Conservation (phyloP, 2,797 vertebrate species). For the Oreortyx pictus region DNA sequence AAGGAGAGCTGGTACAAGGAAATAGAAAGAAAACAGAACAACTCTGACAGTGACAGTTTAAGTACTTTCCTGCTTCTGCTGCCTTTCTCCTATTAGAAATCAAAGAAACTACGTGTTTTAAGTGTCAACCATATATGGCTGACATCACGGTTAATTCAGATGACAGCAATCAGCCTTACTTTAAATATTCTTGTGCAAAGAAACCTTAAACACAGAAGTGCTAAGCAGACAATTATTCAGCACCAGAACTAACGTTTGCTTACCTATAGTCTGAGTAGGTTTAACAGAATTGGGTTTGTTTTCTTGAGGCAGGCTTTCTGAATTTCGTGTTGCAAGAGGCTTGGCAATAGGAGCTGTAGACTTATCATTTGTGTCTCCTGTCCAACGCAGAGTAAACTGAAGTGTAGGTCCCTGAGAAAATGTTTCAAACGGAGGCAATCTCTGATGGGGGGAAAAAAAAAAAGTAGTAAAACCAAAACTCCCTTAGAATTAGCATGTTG, state of each 20-base stretch:
- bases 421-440: slow-evolving; percentile 98
- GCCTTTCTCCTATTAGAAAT: neutral
- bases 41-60: neutral
- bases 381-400: slow-evolving; percentile 98
- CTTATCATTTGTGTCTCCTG: slow-evolving; percentile 91
- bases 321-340: slow-evolving; percentile 96
- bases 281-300: slow-evolving; percentile 92
- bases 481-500: neutral
- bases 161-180: neutral
- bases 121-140: neutral
- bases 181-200: neutral
- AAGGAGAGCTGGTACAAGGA: neutral
- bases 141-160: too few species aligned
- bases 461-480: neutral
- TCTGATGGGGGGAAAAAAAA: slow-evolving; percentile 76
- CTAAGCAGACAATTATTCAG: neutral
- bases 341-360: slow-evolving; percentile 95
- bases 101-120: neutral
- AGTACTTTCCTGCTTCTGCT: neutral
- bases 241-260: slow-evolving; percentile 37
- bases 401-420: slow-evolving; percentile 99
- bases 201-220: neutral
- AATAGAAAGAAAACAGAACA: neutral
- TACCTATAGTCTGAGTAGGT: slow-evolving; percentile 91
- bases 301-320: slow-evolving; percentile 91